These are phyloP conservation scores for Grapholita molesta DNA, from an alignment of 1,140 invertebrate genomes.

Conservation along the genomic window DNA sequence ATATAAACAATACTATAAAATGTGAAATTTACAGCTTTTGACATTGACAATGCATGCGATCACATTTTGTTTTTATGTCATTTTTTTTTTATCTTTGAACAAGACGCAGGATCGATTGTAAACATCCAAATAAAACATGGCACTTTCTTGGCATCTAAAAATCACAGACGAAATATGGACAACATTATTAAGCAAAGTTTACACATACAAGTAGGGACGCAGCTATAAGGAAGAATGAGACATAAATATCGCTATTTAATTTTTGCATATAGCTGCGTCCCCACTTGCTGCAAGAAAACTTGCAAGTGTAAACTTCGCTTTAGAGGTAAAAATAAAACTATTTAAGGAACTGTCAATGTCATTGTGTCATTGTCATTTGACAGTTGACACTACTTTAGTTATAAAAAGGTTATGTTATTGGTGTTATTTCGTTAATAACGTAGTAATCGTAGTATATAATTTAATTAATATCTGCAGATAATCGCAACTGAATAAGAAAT, in stretches of 20 bases:
- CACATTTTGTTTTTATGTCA: slow-evolving; percentile 5
- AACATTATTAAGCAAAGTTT: too few species aligned
- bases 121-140: neutral
- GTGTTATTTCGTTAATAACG: neutral
- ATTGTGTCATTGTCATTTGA: neutral
- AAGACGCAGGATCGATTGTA: neutral
- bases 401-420: neutral
- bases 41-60: slow-evolving; percentile 2
- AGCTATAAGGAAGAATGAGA: too few species aligned
- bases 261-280: too few species aligned
- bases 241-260: too few species aligned
- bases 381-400: too few species aligned
- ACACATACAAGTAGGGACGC: too few species aligned
- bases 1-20: slow-evolving; percentile 8
- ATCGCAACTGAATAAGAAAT: too few species aligned
- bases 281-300: too few species aligned
- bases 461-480: too few species aligned
- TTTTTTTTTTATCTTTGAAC: neutral
- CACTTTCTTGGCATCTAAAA: neutral
- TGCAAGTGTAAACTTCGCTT: too few species aligned
- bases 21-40: neutral
- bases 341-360: neutral
- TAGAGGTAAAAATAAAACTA: neutral
- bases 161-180: neutral
- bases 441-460: neutral